phyloP scores from a whole-genome alignment of 2,797 vertebrate genomes.

The Knipowitschia caucasica region DNA sequence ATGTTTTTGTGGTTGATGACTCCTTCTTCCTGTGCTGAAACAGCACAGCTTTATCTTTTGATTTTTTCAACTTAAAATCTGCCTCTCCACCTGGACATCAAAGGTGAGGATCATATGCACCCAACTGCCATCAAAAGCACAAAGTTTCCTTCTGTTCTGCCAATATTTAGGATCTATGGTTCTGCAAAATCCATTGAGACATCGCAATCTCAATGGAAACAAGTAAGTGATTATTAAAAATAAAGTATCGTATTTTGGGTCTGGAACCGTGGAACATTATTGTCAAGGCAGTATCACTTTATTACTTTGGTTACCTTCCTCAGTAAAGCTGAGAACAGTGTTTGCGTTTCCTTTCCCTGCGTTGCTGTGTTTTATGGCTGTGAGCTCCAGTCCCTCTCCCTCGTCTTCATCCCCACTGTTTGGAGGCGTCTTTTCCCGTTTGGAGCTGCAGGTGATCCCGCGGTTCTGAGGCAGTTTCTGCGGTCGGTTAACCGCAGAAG shows the following conservation, averaged over 20 bases:
- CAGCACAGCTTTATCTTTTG: constrained; percentile 76
- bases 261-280: no score
- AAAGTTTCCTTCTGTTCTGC: no score
- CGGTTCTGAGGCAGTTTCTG: constrained; percentile 40
- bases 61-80: constrained; percentile 80
- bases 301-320: constrained; percentile 69
- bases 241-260: no score
- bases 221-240: no score
- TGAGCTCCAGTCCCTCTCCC: constrained; percentile 13
- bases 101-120: no score
- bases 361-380: constrained; percentile 16
- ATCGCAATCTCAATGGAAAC: no score
- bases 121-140: no score
- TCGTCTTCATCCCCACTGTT: constrained; percentile 45
- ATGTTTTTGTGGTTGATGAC: constrained; percentile 21
- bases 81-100: constrained; percentile 54
- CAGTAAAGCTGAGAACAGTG: constrained; percentile 66
- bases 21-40: constrained; percentile 79
- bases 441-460: constrained; percentile 69
- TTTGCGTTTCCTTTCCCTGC: constrained; percentile 32
- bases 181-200: no score
- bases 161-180: no score
- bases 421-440: constrained; percentile 41
- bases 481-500: constrained; percentile 23
- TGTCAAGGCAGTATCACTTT: no score